Evolutionary conservation across 1,140 invertebrate genomes (phyloP).

Genomic region (Drosophila littoralis): DNA sequence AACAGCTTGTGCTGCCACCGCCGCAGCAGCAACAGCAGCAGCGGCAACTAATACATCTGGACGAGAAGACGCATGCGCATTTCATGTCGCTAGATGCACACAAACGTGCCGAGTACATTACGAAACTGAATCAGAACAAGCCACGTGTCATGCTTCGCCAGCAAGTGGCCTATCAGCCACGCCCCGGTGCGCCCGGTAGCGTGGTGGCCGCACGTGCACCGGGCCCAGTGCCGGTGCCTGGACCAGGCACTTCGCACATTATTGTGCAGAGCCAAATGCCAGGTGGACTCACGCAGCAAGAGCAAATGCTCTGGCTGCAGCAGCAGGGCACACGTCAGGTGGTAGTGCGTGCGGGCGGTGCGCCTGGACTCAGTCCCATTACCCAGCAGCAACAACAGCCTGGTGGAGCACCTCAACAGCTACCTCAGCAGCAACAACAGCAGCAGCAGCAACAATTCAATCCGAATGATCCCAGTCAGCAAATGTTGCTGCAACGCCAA

Average conservation of each 20-base stretch:
- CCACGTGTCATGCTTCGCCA: constrained; percentile 85
- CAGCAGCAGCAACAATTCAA: constrained; percentile 57
- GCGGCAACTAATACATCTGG: constrained; percentile 88
- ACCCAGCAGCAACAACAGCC: constrained; percentile 60
- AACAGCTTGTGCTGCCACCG: constrained; percentile 69
- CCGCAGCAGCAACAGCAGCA: constrained; percentile 84
- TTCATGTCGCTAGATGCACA: constrained; percentile 92
- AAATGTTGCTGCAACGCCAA: constrained; percentile 79
- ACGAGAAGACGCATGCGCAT: constrained; percentile 92
- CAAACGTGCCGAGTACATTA: constrained; percentile 90
- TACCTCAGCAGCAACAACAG: constrained; percentile 20
- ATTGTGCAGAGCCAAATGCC: constrained; percentile 87
- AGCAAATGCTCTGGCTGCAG: constrained; percentile 89
- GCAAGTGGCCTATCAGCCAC: constrained; percentile 84
- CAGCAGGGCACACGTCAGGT: constrained; percentile 87
- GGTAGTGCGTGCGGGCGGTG: constrained; percentile 84
- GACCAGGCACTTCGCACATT: constrained; percentile 84
- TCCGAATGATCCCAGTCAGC: constrained; percentile 77
- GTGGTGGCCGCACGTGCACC: constrained; percentile 85
- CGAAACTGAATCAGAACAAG: constrained; percentile 89
- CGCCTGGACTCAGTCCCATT: constrained; percentile 85
- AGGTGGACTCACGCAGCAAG: constrained; percentile 87
- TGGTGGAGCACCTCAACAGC: constrained; percentile 50
- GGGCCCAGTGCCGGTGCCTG: constrained; percentile 82
- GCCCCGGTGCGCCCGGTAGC: constrained; percentile 85